These are phyloP conservation scores for Oreocharis arfaki DNA, from an alignment of 2,113 vertebrate genomes.

Conservation along the genomic window DNA sequence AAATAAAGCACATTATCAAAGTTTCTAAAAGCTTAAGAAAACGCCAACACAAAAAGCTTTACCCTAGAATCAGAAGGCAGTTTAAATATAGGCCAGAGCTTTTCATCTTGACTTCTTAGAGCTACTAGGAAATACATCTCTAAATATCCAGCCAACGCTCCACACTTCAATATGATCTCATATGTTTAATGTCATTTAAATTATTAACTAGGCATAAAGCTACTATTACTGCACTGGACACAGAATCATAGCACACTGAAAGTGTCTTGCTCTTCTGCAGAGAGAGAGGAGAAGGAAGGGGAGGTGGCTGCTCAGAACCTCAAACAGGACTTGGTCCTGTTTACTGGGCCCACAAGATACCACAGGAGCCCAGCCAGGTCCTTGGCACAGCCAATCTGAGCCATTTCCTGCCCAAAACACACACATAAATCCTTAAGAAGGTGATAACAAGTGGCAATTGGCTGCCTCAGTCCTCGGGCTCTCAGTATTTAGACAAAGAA, in stretches of 20 bases:
- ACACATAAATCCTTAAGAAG: not conserved
- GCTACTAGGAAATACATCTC: not conserved
- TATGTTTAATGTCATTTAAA: not conserved
- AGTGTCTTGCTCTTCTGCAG: not conserved
- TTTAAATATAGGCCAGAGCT: not conserved
- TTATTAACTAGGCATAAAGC: not conserved
- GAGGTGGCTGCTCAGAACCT: not conserved
- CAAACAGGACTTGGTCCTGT: not conserved
- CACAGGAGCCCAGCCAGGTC: not conserved
- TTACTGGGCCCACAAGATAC: not conserved
- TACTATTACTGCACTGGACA: not conserved
- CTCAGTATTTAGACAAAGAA: not conserved
- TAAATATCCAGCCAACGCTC: not conserved
- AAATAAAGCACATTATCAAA: not conserved
- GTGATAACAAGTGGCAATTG: not conserved
- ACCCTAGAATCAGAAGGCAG: not conserved
- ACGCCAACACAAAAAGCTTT: not conserved
- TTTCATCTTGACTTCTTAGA: not conserved
- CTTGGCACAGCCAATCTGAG: not conserved
- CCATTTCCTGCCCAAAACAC: not conserved
- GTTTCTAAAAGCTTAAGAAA: not conserved
- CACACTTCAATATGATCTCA: not conserved
- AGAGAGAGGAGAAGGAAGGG: not conserved
- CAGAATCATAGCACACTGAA: not conserved
- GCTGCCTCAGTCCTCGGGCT: not conserved